phyloP scores from a whole-genome alignment of 35 echinoderm and acorn worm species.

The Amphiura filiformis region DNA sequence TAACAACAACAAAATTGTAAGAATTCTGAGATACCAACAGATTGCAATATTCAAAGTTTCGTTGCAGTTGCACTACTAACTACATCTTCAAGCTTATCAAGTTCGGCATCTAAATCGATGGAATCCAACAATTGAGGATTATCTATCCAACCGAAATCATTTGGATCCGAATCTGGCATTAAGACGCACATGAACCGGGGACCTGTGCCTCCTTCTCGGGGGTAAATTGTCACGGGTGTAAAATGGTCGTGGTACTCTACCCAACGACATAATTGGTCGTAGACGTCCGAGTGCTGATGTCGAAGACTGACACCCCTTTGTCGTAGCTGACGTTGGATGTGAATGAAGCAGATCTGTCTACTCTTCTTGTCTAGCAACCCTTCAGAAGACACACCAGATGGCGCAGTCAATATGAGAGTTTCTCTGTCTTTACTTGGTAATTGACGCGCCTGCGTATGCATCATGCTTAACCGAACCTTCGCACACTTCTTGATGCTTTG shows the following conservation, averaged over 20 bases:
- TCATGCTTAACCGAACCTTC: constrained; percentile 75
- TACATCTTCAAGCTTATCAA: constrained; percentile 76
- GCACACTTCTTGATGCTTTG: constrained; percentile 78
- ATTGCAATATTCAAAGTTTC: not conserved
- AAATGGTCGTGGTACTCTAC: constrained; percentile 73
- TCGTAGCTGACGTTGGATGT: constrained; percentile 86
- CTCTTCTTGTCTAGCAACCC: constrained; percentile 49
- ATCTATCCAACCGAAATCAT: constrained; percentile 56
- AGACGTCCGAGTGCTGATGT: constrained; percentile 59
- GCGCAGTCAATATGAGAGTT: constrained; percentile 74
- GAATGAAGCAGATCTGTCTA: constrained; percentile 85
- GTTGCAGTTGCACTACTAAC: not conserved
- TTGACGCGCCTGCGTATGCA: not conserved
- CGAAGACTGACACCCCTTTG: constrained; percentile 82
- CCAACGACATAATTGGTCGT: constrained; percentile 73
- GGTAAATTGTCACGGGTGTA: constrained; percentile 72
- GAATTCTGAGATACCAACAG: too few relatives aligned
- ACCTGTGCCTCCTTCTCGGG: constrained; percentile 51
- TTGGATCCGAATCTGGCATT: constrained; percentile 48
- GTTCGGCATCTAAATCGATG: constrained; percentile 84
- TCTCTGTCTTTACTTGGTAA: constrained; percentile 31
- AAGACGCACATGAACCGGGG: constrained; percentile 81
- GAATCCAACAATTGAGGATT: constrained; percentile 64
- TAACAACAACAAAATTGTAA: too few relatives aligned
- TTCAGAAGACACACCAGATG: constrained; percentile 34